A percentile compares a stretch with the other conserved stretches of the same genome.
Conservation (phyloP, 2,113 vertebrate species). For the Stegostoma tigrinum region DNA sequence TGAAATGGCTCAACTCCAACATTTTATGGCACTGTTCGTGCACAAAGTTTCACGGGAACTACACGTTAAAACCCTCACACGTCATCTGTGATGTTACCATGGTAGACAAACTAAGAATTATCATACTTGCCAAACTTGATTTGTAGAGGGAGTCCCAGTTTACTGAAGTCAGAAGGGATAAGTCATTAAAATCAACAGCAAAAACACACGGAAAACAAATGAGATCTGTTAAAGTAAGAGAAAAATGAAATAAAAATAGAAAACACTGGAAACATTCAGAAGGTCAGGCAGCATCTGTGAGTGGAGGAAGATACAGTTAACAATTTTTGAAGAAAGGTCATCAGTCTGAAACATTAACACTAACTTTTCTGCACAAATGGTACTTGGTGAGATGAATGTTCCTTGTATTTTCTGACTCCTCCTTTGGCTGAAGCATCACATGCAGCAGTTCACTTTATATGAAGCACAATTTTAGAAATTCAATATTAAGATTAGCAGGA, state of each 20-base stretch:
- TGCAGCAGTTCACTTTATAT: background rate
- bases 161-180: background rate
- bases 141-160: background rate
- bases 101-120: background rate
- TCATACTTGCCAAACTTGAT: constrained; percentile 23
- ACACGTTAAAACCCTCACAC: background rate
- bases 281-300: background rate
- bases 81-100: constrained; percentile 2
- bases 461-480: background rate
- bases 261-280: background rate
- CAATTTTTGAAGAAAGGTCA: background rate
- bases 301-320: background rate
- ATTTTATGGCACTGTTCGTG: background rate
- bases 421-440: too few relatives aligned
- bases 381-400: background rate
- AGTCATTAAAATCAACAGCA: background rate
- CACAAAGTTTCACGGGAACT: background rate
- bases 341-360: background rate
- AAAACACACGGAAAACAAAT: background rate
- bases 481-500: background rate
- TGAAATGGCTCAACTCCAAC: background rate
- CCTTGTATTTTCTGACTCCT: background rate
- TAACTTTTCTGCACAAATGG: background rate
- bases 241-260: background rate
- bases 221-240: background rate